Base-by-base conservation (phyloP, 2,797 vertebrate genomes). In the Intellagama lesueurii region DNA sequence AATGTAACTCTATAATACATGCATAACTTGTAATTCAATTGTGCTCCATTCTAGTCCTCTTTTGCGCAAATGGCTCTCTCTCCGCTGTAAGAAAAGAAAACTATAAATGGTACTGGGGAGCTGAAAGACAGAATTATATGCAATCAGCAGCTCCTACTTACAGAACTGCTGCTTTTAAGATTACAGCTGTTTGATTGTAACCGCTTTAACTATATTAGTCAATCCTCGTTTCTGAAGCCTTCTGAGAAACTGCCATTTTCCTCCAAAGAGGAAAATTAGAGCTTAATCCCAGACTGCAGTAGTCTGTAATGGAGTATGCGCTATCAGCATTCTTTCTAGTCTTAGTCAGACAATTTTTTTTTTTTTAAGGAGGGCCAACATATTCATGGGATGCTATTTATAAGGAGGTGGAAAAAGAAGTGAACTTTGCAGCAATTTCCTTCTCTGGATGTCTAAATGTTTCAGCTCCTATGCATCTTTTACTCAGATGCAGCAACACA, bases 61-160 rank as follows among this genome's bases (percentile, higher is more conserved):
- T 84, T 24, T 73, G 26, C 28, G 32, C 73, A 77, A 86, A 88
- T 86, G 11, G 30, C 35, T 28, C 30, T 83, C 64, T 83, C 26
- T 81, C 66, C 82, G 49, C 24, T 52, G 35, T 78, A 86, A 85
- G 73, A 85, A 81, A 86, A 68, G 44, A 26, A 82, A 88, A 24
- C 79, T 40, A 69, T 72, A 78, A 86, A 86, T 78, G 19, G 76
- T 68, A 56, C 49, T 90, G 56, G 86, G 69, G 83, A 86, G 78
- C 87, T 86, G 79, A 82, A 78, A 88, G 80, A 86, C 49, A 60
- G 73, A 88, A 82, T 83, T 90, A 82, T 56, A 86, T 83, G 66
- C 76, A 87, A 81, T 85, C 68, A 73, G 75, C 80, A 78, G 44
- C 80, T 86, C 64, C 17, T 73, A 64, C 35, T 49, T 73, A 81